Base-by-base conservation (phyloP, 2,888 invertebrate species). In the Drosophila anomalipes region DNA sequence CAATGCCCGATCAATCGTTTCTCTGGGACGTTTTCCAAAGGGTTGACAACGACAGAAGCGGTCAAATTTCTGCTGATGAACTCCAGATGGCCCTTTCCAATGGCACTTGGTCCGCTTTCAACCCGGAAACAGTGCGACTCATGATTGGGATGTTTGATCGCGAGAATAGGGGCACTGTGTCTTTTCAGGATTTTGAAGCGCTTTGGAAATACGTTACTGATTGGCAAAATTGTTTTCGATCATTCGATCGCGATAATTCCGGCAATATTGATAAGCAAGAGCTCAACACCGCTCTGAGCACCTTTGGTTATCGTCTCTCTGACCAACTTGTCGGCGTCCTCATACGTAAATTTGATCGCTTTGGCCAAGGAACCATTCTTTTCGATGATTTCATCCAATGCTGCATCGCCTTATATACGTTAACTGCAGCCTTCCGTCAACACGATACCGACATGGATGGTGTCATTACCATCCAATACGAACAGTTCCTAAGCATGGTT, bases 321-420 rank as follows among this genome's bases (percentile, higher is more conserved):
- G 98, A 98, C 86, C 95, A 95, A 73, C 95, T 99, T 64, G 95
- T 98, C 72, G 95, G 95, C 76, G 95, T 96, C 51, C 95, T 99
- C 90, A 95, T 99, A 63, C 95, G 96, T 83, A 99, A 99, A 94
- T 99, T 99, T 94, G 99, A 99, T 94, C 95, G 99, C 81, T 96
- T 96, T 90, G 98, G 98, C n/a, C 94, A 95, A 65, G 98, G 98
- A 49, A 97, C 97, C 5, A 97, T 99, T 86, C 95, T 98, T 63
- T 99, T 99, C 94, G 99, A 99, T 94, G 99, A 99, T 93, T 99
- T 99, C 92, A 99, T 99, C 83, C 99, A 99, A 93, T 98, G 98
- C 92, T 98, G 98, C 93, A 96, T 99, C 76, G 96, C 97, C 60
- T 56, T 96, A 56, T 94, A 99, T 98, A 98, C 97, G 0, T 93